Evolutionary conservation across 1,140 invertebrate genomes (phyloP).

Genomic region (Neodiprion fabricii): DNA sequence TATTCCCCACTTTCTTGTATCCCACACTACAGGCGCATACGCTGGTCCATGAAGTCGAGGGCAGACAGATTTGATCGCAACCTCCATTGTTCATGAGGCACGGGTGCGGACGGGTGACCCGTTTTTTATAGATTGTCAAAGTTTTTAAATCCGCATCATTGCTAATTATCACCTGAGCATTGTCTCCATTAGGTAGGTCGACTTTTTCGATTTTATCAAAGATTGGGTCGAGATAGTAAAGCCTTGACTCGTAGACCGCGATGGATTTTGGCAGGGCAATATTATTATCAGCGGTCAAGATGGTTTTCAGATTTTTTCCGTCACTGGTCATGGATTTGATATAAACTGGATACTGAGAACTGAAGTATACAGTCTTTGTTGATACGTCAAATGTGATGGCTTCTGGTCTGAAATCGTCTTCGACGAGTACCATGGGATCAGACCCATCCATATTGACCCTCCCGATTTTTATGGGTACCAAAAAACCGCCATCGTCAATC

Average conservation of each 20-base stretch:
- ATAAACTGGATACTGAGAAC: slow-evolving; percentile 75
- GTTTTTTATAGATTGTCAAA: slow-evolving; percentile 87
- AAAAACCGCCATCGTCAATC: slow-evolving; percentile 93
- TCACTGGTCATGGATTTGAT: slow-evolving; percentile 79
- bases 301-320: slow-evolving; percentile 72
- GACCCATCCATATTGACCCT: slow-evolving; percentile 94
- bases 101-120: slow-evolving; percentile 81
- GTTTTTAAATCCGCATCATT: slow-evolving; percentile 89
- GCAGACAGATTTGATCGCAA: slow-evolving; percentile 94
- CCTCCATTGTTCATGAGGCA: slow-evolving; percentile 88
- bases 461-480: slow-evolving; percentile 90
- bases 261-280: slow-evolving; percentile 83
- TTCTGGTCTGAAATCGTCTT: slow-evolving; percentile 75
- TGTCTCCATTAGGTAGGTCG: slow-evolving; percentile 82
- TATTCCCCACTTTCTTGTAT: slow-evolving; percentile 80
- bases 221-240: slow-evolving; percentile 89
- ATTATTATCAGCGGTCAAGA: slow-evolving; percentile 73
- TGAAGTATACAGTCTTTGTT: slow-evolving; percentile 86
- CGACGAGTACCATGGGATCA: slow-evolving; percentile 73
- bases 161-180: slow-evolving; percentile 79
- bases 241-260: slow-evolving; percentile 79
- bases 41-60: slow-evolving; percentile 70
- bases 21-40: slow-evolving; percentile 89
- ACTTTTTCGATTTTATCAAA: slow-evolving; percentile 91
- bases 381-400: slow-evolving; percentile 87